Conservation (phyloP, 2,888 invertebrate genomes). For the Crematogaster levior region DNA sequence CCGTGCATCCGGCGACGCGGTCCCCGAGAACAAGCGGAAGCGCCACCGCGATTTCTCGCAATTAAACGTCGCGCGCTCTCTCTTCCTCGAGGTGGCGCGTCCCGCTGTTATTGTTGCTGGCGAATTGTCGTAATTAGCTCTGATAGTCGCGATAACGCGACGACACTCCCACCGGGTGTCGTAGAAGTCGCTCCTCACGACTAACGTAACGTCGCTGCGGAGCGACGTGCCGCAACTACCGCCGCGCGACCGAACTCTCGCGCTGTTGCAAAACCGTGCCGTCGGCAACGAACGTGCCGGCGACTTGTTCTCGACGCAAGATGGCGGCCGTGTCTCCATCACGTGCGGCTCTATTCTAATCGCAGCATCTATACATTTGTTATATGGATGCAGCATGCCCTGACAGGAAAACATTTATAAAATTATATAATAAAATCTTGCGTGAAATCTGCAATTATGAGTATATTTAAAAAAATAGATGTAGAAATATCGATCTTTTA, state of each 20-base stretch:
- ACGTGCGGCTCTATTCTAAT: not conserved
- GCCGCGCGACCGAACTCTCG: constrained; percentile 22
- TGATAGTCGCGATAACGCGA: constrained; percentile 19
- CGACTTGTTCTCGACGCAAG: constrained; percentile 39
- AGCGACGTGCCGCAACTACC: constrained; percentile 11
- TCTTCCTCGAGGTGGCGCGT: constrained; percentile 19
- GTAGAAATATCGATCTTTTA: no score
- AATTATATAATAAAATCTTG: no score
- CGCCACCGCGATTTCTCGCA: constrained; percentile 15
- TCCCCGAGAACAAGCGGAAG: constrained; percentile 7
- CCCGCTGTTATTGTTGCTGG: constrained; percentile 32
- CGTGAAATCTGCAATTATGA: no score
- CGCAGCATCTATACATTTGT: not conserved
- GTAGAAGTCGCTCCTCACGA: not conserved
- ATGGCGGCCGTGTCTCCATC: constrained; percentile 43
- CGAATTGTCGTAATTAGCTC: constrained; percentile 63
- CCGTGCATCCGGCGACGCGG: constrained; percentile 59
- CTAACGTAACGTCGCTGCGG: not conserved
- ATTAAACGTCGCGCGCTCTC: not conserved
- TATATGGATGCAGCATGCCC: not conserved
- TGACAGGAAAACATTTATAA: no score
- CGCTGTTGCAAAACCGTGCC: constrained; percentile 19
- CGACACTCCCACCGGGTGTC: not conserved
- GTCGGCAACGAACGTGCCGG: constrained; percentile 58
- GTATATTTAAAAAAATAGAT: no score